These are phyloP conservation scores for Scaptomyza parva DNA, from an alignment of 2,888 invertebrate genomes.

Conservation along the genomic window DNA sequence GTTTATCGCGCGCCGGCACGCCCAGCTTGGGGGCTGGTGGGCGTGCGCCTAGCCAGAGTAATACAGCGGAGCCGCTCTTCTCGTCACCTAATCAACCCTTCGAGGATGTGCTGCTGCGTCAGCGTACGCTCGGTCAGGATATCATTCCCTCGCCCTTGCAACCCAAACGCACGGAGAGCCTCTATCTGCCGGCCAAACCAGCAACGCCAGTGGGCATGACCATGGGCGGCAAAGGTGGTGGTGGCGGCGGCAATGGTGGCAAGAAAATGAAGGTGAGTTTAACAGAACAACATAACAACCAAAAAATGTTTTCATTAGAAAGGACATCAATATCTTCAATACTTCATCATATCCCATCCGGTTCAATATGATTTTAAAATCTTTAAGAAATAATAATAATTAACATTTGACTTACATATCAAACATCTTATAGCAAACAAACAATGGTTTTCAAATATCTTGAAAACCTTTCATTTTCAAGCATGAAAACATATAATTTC, in stretches of 20 bases:
- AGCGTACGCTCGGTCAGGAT: slow-evolving; percentile 93
- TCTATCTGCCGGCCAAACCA: slow-evolving; percentile 89
- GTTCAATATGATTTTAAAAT: too few relatives aligned
- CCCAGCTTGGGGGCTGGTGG: slow-evolving; percentile 84
- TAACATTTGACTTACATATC: too few relatives aligned
- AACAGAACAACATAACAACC: too few relatives aligned
- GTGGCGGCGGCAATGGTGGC: slow-evolving; percentile 80
- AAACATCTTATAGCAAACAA: too few relatives aligned
- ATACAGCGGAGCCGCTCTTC: slow-evolving; percentile 85
- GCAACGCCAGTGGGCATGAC: slow-evolving; percentile 83
- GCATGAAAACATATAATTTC: too few relatives aligned
- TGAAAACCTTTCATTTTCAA: too few relatives aligned
- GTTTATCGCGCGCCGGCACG: slow-evolving; percentile 86
- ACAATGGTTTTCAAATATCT: too few relatives aligned
- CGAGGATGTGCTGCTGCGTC: slow-evolving; percentile 92
- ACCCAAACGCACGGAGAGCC: slow-evolving; percentile 95
- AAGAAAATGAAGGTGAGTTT: slow-evolving; percentile 84
- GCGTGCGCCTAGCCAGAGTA: slow-evolving; percentile 75
- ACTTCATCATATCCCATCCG: too few relatives aligned
- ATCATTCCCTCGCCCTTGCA: slow-evolving; percentile 94
- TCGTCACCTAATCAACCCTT: slow-evolving; percentile 88
- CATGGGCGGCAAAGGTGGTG: slow-evolving; percentile 82
- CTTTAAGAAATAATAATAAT: too few relatives aligned
- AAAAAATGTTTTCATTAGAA: too few relatives aligned
- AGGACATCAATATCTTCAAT: too few relatives aligned